Conservation (phyloP, 2,797 vertebrate species). For the Poecilia wingei region DNA sequence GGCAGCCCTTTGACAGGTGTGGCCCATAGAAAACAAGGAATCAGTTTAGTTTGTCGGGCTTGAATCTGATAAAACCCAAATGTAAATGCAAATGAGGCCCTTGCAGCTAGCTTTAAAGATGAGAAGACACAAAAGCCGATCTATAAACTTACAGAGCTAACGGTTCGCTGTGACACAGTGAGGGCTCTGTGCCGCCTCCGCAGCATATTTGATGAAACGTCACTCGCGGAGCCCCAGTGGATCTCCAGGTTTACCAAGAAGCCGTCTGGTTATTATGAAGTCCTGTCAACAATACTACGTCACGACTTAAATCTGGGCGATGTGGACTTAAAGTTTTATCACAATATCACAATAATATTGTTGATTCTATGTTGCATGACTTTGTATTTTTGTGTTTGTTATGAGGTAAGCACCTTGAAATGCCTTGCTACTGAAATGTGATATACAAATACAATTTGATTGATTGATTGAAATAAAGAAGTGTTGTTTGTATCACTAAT, state of each 20-base stretch:
- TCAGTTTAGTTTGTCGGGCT: constrained; percentile 54
- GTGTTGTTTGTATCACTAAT: too few species aligned
- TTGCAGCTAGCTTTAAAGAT: background rate
- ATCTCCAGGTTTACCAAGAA: background rate
- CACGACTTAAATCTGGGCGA: background rate
- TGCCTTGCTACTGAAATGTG: too few species aligned
- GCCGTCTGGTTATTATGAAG: background rate
- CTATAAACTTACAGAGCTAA: constrained; percentile 28
- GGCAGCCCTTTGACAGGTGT: constrained; percentile 37
- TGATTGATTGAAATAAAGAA: too few species aligned
- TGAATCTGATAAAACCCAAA: constrained; percentile 70
- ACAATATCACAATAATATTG: too few species aligned
- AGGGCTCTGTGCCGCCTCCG: background rate
- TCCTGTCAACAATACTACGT: background rate
- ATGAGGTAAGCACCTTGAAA: too few species aligned
- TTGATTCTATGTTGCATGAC: too few species aligned
- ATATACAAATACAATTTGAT: too few species aligned
- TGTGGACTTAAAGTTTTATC: too few species aligned
- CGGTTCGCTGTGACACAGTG: constrained; percentile 16
- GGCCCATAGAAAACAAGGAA: constrained; percentile 46
- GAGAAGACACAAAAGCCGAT: background rate
- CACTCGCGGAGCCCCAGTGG: background rate
- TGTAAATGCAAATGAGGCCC: constrained; percentile 64
- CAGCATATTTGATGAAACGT: background rate
- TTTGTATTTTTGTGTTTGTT: too few species aligned